phyloP scores from a whole-genome alignment of 1,140 invertebrate species.

The Penaeus japonicus region DNA sequence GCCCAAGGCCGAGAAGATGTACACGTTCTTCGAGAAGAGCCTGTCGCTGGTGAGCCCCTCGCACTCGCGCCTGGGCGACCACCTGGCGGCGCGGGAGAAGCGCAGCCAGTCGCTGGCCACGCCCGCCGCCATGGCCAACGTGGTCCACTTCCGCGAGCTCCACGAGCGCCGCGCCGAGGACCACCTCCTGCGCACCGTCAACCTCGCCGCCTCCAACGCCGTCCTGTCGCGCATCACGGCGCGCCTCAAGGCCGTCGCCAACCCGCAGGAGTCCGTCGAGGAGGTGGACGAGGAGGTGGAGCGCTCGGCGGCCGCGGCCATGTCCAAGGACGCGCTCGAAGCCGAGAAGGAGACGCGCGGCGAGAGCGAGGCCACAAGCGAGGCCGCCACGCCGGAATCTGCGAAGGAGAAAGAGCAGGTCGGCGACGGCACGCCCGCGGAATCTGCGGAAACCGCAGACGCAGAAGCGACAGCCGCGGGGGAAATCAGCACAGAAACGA shows the following conservation, averaged over 20 bases:
- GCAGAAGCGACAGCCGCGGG: too few relatives aligned
- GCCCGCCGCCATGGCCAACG: constrained; percentile 30
- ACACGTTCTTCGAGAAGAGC: constrained; percentile 45
- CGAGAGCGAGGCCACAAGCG: background rate
- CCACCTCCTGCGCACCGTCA: constrained; percentile 36
- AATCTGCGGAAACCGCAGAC: too few relatives aligned
- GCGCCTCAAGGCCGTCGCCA: constrained; percentile 36
- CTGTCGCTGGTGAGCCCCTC: constrained; percentile 40
- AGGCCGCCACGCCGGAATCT: background rate
- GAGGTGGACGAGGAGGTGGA: constrained; percentile 35
- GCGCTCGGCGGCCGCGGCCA: background rate
- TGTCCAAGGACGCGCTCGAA: background rate
- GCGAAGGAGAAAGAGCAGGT: background rate
- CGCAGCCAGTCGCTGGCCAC: constrained; percentile 42
- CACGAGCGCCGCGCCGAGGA: constrained; percentile 35
- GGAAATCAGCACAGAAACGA: too few relatives aligned
- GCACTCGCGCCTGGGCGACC: constrained; percentile 21
- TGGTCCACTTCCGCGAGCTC: constrained; percentile 33
- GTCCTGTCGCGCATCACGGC: constrained; percentile 42
- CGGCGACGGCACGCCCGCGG: too few relatives aligned
- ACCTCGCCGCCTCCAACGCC: constrained; percentile 43
- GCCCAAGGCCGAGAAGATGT: constrained; percentile 46
- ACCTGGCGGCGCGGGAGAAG: constrained; percentile 29
- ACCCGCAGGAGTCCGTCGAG: constrained; percentile 41
- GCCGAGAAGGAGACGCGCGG: background rate